Evolutionary conservation across 2,113 vertebrate genomes (phyloP).

Genomic region (Pachyramphus minor): DNA sequence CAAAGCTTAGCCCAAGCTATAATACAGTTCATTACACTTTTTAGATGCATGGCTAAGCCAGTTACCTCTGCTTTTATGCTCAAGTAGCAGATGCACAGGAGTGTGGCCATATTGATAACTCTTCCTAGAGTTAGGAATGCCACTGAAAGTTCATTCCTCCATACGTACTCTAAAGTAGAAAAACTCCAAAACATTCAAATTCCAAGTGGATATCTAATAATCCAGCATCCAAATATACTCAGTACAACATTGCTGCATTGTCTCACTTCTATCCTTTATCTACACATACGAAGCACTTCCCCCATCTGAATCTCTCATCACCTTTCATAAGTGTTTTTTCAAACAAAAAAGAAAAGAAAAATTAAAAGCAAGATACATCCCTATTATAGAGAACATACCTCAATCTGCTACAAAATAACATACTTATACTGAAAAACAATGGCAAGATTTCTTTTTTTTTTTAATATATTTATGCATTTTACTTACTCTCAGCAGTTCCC

Average conservation of each 20-base stretch:
- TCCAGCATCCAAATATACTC: not conserved
- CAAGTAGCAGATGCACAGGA: not conserved
- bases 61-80: not conserved
- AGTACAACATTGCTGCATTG: not conserved
- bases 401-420: not conserved
- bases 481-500: not conserved
- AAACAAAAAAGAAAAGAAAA: not conserved
- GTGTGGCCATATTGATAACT: not conserved
- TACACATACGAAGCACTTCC: not conserved
- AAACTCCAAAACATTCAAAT: not conserved
- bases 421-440: not conserved
- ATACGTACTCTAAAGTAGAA: not conserved
- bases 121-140: not conserved
- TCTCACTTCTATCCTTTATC: not conserved
- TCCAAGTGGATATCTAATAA: not conserved
- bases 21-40: not conserved
- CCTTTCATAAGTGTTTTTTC: not conserved
- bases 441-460: not conserved
- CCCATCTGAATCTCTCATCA: not conserved
- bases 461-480: not conserved
- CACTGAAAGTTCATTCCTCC: not conserved
- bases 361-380: not conserved
- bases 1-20: not conserved
- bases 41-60: not conserved
- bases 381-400: not conserved